Conservation (phyloP, 2,797 vertebrate species). For the Anguilla megastoma region DNA sequence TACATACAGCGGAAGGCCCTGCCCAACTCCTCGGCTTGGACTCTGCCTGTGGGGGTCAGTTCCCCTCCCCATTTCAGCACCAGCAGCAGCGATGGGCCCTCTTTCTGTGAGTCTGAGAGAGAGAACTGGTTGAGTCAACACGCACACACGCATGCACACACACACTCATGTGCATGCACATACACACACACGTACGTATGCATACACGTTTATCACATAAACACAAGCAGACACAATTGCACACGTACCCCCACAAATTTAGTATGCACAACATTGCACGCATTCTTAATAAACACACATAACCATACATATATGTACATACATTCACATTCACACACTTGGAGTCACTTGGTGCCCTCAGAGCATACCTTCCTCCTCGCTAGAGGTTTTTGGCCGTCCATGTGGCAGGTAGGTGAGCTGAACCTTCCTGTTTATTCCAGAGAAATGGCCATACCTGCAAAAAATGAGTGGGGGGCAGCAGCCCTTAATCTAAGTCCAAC, state of each 20-base stretch:
- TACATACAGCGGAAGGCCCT: conserved; percentile 98
- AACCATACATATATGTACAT: background rate
- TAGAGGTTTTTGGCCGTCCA: conserved; percentile 86
- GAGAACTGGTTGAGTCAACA: background rate
- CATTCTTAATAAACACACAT: background rate
- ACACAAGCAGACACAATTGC: background rate
- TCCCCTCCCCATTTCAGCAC: conserved; percentile 98
- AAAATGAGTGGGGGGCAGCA: conserved; percentile 31
- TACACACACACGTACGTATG: conserved; percentile 1
- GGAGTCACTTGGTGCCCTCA: conserved; percentile 36
- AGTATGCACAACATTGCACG: background rate
- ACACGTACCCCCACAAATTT: background rate
- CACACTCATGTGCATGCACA: conserved; percentile 1
- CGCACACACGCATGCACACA: background rate
- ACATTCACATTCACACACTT: conserved; percentile 9
- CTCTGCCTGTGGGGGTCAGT: conserved; percentile 89
- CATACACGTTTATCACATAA: background rate
- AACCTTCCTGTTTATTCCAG: conserved; percentile 97
- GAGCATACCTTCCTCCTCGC: conserved; percentile 87
- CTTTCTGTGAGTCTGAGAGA: conserved; percentile 74
- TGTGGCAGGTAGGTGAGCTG: conserved; percentile 92
- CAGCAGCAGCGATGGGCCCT: conserved; percentile 83
- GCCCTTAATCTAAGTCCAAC: conserved; percentile 2
- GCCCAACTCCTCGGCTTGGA: conserved; percentile 94
- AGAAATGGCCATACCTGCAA: conserved; percentile 95